Evolutionary conservation across 2,113 vertebrate species (phyloP), one percentile per base, ranked within the genome.

Genomic region (Cathartes aura): DNA sequence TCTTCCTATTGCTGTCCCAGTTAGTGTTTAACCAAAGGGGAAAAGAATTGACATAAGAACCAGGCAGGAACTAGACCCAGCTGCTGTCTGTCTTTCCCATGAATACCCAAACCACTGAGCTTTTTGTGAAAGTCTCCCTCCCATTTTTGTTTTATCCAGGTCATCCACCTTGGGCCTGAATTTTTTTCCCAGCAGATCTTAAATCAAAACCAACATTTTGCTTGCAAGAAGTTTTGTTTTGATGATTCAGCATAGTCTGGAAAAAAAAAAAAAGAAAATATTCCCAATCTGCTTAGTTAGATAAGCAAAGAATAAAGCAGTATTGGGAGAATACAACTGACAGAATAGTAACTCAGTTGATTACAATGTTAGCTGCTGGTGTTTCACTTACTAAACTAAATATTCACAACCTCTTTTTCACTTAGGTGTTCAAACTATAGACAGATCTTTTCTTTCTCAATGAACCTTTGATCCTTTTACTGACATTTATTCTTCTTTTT

Each of bases 401-500:
- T 92, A 82, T 64, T 87, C 70, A 82, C 8, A 6, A 43, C 73
- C 66, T 94, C 38, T 96, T 97, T 97, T 95, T 92, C 60, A 20
- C 34, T 79, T 89, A 97, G 91, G 87, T 92, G 94, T 98, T 89
- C 91, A 92, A 93, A 74, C 43, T 67, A 26, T 29, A 82, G 73
- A 87, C 53, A 52, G 45, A 58, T 92, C 89, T 97, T 97, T 88
- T 96, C 91, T 97, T 98, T 97, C 93, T 90, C 89, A 91, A 95
- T 94, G 94, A 97, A 96, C 95, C 95, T 98, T 97, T 98, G 88
- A 97, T 98, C 97, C 82, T 97, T 94, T 97, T 96, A 80, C 89
- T 91, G 97, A 93, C 93, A 83, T 98, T 97, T 96, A 71, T 97
- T 92, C 89, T 91, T 96, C 55, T 96, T 97, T 96, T 97, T 95